phyloP scores from a whole-genome alignment of 2,113 vertebrate species.

The Picathartes gymnocephalus region DNA sequence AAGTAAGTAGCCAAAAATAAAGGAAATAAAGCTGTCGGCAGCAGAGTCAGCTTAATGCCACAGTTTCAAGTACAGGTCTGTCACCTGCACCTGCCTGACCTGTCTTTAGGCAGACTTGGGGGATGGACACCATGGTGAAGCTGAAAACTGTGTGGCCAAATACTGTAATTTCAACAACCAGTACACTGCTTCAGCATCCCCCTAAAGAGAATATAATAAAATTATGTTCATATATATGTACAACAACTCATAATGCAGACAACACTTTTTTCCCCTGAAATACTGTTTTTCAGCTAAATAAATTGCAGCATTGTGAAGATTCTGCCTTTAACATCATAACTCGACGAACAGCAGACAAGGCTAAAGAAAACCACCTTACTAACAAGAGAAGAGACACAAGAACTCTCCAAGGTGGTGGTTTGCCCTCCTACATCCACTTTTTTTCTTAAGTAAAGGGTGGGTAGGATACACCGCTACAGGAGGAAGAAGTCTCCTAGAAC shows the following conservation, averaged over 20 bases:
- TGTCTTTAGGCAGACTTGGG: not conserved
- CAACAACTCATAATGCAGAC: not conserved
- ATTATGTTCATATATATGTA: not conserved
- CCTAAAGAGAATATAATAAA: not conserved
- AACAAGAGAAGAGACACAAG: not conserved
- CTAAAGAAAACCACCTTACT: not conserved
- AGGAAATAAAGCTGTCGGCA: not conserved
- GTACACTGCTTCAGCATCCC: not conserved
- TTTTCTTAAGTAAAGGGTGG: not conserved
- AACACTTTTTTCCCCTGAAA: not conserved
- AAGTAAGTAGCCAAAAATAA: not conserved
- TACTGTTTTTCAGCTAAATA: not conserved
- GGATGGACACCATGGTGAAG: not conserved
- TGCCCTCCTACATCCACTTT: fast-evolving
- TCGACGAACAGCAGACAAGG: not conserved
- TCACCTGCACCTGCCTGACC: not conserved
- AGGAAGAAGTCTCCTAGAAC: not conserved
- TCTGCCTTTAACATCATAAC: not conserved
- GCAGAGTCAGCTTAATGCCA: not conserved
- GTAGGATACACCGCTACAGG: not conserved
- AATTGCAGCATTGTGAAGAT: not conserved
- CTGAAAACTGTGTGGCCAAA: not conserved
- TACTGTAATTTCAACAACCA: not conserved
- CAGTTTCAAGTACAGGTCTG: not conserved
- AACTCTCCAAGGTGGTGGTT: not conserved